Conservation (phyloP, 92 coral and sea anemone genomes). For the Zoanthus solanderi region DNA sequence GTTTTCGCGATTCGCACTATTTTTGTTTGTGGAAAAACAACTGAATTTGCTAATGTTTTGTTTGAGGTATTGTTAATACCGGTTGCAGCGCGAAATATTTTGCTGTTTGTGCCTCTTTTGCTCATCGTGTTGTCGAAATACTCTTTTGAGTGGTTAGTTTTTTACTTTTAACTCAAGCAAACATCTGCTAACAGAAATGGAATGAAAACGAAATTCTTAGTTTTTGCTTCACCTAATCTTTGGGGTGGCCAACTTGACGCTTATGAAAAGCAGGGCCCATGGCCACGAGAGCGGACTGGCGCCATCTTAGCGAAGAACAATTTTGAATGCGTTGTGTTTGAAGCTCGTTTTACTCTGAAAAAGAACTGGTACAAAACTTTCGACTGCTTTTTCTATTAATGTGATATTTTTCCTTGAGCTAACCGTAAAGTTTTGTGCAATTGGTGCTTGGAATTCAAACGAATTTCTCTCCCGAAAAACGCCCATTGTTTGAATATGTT, state of each 20-base stretch:
- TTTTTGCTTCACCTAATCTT: constrained; percentile 22
- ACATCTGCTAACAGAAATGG: constrained; percentile 50
- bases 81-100: neutral
- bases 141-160: constrained; percentile 18
- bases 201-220: constrained; percentile 30
- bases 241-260: constrained; percentile 41
- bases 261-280: constrained; percentile 33
- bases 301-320: constrained; percentile 92
- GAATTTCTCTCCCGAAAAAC: constrained; percentile 80
- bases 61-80: neutral
- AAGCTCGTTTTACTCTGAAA: constrained; percentile 66
- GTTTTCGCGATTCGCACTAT: neutral
- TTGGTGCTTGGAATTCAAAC: constrained; percentile 51
- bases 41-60: neutral
- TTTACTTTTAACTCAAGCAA: constrained; percentile 41
- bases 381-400: constrained; percentile 52
- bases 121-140: constrained; percentile 20
- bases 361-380: constrained; percentile 28
- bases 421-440: constrained; percentile 35
- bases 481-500: constrained; percentile 80
- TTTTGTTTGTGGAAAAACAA: neutral
- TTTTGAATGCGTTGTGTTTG: constrained; percentile 57
- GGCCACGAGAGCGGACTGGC: constrained; percentile 98
- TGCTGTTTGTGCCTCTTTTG: neutral
- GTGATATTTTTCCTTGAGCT: constrained; percentile 61